Evolutionary conservation across 1,140 invertebrate genomes (phyloP), one percentile per base, ranked within the genome.

Genomic region (Thrips palmi): DNA sequence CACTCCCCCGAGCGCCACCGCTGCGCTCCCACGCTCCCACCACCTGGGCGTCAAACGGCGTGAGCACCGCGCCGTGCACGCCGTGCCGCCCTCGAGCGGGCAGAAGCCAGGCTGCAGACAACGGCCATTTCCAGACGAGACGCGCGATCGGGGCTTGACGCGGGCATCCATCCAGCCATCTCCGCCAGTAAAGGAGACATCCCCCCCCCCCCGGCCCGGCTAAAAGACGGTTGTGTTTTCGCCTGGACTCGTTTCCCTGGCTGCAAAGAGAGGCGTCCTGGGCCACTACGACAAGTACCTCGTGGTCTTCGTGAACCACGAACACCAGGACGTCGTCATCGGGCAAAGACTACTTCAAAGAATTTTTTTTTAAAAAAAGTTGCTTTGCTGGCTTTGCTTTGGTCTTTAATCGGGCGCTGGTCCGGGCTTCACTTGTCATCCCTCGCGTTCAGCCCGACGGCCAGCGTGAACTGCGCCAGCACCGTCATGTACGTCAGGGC

Each of bases 221-320:
- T 22, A 4, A n/a, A n/a, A n/a, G n/a, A n/a, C n/a, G n/a, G n/a
- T n/a, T n/a, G n/a, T n/a, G n/a, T n/a, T n/a, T n/a, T n/a, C n/a
- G n/a, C n/a, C n/a, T n/a, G n/a, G n/a, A n/a, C n/a, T n/a, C n/a
- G n/a, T n/a, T n/a, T n/a, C n/a, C 1, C 33, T 2, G 39, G 32
- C 17, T 14, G n/a, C 14, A 0, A 22, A 21, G 12, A 42, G 33
- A 29, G 46, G 37, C 33, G 25, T 42, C 21, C 40, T 41, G 18
- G 44, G 47, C 27, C 62, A 65, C 31, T 62, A 65, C 19, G 65
- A 71, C 41, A 68, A 67, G 4, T 7, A 45, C 14, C 40, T 40
- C 15, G 39, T 40, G 8, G 27, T 33, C 12, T 27, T 24, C 15
- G 21, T 24, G 15, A 7, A 7, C 30, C 30, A 15, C 15, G 8